Evolutionary conservation across 2,888 invertebrate genomes (phyloP).

Genomic region (Uloborus plumipes): DNA sequence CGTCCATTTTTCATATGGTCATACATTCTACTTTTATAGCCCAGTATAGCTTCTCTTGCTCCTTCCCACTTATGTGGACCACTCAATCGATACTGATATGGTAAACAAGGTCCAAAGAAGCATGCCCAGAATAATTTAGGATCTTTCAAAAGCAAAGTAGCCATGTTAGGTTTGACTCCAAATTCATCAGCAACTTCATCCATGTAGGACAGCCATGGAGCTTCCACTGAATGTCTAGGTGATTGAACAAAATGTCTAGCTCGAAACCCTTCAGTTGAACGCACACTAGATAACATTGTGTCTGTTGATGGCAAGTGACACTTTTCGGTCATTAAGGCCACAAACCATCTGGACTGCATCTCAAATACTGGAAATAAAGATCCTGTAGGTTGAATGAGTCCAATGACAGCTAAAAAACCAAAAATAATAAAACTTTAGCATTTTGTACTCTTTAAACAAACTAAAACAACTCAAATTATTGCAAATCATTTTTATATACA

Average conservation of each 20-base stretch:
- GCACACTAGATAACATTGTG: constrained; percentile 70
- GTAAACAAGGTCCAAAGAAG: constrained; percentile 69
- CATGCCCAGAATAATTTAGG: constrained; percentile 68
- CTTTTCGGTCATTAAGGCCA: constrained; percentile 74
- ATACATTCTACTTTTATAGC: constrained; percentile 64
- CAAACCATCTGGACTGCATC: constrained; percentile 77
- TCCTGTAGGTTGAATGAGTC: constrained; percentile 85
- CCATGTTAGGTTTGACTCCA: constrained; percentile 71
- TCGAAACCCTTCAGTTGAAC: constrained; percentile 67
- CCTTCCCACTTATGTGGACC: constrained; percentile 72
- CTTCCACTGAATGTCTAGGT: constrained; percentile 64
- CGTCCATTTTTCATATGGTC: constrained; percentile 46
- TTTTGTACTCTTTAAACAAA: too few relatives aligned
- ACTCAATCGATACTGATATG: constrained; percentile 71
- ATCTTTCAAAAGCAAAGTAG: constrained; percentile 68
- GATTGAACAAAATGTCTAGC: constrained; percentile 60
- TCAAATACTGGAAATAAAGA: constrained; percentile 87
- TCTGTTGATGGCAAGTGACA: constrained; percentile 69
- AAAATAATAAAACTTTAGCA: too few relatives aligned
- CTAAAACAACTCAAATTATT: too few relatives aligned
- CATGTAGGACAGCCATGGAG: constrained; percentile 69
- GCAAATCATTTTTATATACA: too few relatives aligned
- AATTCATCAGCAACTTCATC: constrained; percentile 72
- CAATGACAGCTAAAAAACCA: constrained; percentile 77
- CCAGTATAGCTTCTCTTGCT: constrained; percentile 72